A percentile compares a stretch with the other conserved stretches of the same genome.
Conservation (phyloP, 2,113 vertebrate species). For the Motacilla alba region DNA sequence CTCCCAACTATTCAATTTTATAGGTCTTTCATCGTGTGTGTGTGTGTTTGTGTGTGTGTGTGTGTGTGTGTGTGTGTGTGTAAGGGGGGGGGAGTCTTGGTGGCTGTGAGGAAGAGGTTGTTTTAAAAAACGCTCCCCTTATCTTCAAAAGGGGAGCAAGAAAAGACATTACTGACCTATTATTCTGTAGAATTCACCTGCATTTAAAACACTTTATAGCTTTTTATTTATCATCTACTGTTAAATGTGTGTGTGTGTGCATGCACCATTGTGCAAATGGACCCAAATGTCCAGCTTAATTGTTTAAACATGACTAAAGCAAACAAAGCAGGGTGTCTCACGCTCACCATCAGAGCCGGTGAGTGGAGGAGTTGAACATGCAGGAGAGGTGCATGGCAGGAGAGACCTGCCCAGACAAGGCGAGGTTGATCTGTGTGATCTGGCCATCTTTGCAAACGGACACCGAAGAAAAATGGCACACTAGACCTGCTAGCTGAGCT, state of each 20-base stretch:
- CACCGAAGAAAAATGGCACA: not conserved
- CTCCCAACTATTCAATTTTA: conserved; percentile 77
- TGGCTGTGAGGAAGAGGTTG: not conserved
- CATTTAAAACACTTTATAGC: not conserved
- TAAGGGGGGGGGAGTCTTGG: not conserved
- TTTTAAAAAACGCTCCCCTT: not conserved
- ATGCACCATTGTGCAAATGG: not conserved
- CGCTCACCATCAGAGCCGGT: not conserved
- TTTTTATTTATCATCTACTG: not conserved
- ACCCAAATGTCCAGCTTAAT: not conserved
- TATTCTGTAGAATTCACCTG: conserved; percentile 45
- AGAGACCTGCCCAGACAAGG: not conserved
- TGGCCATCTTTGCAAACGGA: not conserved
- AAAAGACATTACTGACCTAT: conserved; percentile 28
- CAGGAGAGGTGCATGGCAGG: not conserved
- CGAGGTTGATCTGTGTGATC: not conserved
- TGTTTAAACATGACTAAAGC: not conserved
- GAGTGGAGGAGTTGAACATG: not conserved
- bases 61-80: not conserved
- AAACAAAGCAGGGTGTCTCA: not conserved
- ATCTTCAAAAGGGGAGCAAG: conserved; percentile 5
- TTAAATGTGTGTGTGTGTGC: not conserved
- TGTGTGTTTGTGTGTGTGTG: not conserved
- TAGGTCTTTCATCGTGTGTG: conserved; percentile 72
- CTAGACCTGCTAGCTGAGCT: not conserved